A percentile compares a stretch with the other conserved stretches of the same genome.
phyloP scores from a whole-genome alignment of 92 coral and sea anemone species.

The Chrysogorgia sp. region DNA sequence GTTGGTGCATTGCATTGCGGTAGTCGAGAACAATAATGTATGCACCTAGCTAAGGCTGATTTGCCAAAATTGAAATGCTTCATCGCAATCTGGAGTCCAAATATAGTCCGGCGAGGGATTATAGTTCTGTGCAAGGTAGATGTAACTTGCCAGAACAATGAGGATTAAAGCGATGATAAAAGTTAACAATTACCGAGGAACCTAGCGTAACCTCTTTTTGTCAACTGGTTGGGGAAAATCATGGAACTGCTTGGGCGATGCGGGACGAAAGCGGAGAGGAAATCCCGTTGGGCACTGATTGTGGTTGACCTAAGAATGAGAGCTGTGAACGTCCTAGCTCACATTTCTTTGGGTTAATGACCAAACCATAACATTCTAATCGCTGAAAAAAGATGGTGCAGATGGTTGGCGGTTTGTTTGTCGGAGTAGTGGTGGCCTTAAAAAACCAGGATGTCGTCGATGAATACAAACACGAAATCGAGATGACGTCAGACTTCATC shows the following conservation, averaged over 20 bases:
- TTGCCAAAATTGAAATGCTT: conserved; percentile 20
- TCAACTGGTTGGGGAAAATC: neutral
- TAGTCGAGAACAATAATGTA: too few relatives aligned
- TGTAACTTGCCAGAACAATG: conserved; percentile 2
- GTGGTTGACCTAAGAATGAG: conserved; percentile 13
- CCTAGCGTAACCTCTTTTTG: neutral
- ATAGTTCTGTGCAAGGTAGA: neutral
- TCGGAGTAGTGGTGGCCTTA: too few relatives aligned
- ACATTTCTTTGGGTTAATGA: conserved; percentile 27
- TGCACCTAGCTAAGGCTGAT: neutral
- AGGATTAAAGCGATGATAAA: conserved; percentile 5
- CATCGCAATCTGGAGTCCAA: too few relatives aligned
- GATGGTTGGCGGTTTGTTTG: too few relatives aligned
- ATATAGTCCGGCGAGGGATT: neutral
- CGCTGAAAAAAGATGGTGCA: neutral
- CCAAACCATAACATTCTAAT: conserved; percentile 1
- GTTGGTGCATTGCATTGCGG: conserved; percentile 7
- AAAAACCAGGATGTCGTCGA: too few relatives aligned
- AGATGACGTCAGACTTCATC: conserved; percentile 26
- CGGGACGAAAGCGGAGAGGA: neutral
- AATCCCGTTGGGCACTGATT: too few relatives aligned
- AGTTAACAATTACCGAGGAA: neutral
- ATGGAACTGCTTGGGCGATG: neutral
- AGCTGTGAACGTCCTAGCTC: conserved; percentile 18
- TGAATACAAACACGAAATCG: conserved; percentile 3